Evolutionary conservation across 2,888 invertebrate genomes (phyloP).

Genomic region (Hypselothyrea guttata): DNA sequence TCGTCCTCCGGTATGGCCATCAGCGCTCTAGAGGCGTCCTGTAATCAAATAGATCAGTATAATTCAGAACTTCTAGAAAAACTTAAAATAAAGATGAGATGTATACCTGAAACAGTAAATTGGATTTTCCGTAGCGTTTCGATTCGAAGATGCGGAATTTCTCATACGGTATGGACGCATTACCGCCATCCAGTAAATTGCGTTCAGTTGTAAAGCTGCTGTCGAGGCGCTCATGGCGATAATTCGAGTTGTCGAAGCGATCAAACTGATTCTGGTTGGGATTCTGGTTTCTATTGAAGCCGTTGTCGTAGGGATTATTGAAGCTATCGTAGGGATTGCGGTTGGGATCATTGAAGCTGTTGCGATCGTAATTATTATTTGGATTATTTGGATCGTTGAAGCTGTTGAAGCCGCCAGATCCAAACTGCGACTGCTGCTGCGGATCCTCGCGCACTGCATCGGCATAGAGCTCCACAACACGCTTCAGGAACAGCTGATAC

Average conservation of each 20-base stretch:
- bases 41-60: conserved; percentile 11
- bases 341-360: conserved; percentile 63
- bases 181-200: conserved; percentile 60
- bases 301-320: conserved; percentile 45
- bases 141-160: conserved; percentile 90
- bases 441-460: conserved; percentile 65
- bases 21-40: conserved; percentile 90
- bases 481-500: conserved; percentile 87
- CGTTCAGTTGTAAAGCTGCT: conserved; percentile 76
- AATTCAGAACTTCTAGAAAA: background rate
- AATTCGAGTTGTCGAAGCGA: conserved; percentile 48
- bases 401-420: conserved; percentile 31
- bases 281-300: conserved; percentile 45
- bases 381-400: conserved; percentile 64
- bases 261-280: conserved; percentile 56
- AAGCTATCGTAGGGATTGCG: conserved; percentile 54
- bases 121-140: conserved; percentile 86
- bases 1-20: conserved; percentile 87
- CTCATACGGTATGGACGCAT: conserved; percentile 82
- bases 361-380: conserved; percentile 52
- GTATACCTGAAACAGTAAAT: conserved; percentile 90
- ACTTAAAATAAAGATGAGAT: background rate
- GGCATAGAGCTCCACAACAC: conserved; percentile 84
- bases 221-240: conserved; percentile 77
- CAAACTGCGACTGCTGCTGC: conserved; percentile 45